phyloP scores from a whole-genome alignment of 2,797 vertebrate genomes.

The Intellagama lesueurii region DNA sequence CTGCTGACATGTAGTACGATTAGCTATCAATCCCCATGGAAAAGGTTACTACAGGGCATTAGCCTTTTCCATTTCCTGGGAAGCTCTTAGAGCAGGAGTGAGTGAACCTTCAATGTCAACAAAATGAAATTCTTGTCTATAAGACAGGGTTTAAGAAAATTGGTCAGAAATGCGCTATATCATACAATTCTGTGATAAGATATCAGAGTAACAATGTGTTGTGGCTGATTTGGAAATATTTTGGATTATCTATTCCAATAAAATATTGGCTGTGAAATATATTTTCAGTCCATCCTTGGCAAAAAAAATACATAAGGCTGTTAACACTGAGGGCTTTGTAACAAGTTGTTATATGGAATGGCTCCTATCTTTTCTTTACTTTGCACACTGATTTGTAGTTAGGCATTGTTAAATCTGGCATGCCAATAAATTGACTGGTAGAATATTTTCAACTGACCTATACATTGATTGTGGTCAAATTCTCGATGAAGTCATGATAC shows the following conservation, averaged over 20 bases:
- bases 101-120: not conserved
- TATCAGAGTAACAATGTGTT: not conserved
- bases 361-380: not conserved
- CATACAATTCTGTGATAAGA: not conserved
- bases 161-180: not conserved
- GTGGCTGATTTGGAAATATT: not conserved
- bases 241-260: too few species aligned
- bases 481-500: not conserved
- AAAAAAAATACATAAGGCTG: not conserved
- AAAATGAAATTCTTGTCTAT: not conserved
- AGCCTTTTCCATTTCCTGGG: not conserved
- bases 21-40: slow-evolving; percentile 14
- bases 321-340: not conserved
- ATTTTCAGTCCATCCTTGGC: not conserved
- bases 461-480: not conserved
- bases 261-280: not conserved
- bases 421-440: not conserved
- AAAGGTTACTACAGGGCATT: slow-evolving; percentile 47
- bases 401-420: not conserved
- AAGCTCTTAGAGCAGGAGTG: not conserved
- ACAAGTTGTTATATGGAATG: not conserved
- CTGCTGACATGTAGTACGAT: slow-evolving; percentile 14
- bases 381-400: not conserved
- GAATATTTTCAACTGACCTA: not conserved
- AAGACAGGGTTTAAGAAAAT: not conserved